These are phyloP conservation scores for Papilio polyxenes DNA, from an alignment of 1,140 invertebrate species.

Conservation along the genomic window DNA sequence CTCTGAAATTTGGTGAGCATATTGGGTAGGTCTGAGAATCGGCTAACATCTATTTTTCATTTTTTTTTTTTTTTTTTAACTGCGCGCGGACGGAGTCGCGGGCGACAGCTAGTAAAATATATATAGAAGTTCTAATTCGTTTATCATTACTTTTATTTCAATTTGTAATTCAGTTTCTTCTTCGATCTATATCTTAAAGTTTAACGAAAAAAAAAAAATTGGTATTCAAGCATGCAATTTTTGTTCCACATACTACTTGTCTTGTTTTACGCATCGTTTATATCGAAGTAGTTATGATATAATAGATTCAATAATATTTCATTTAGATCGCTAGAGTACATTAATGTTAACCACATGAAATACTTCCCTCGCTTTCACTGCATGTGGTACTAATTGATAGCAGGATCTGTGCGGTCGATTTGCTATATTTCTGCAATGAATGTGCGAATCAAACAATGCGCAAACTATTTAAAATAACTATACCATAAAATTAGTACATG, in stretches of 20 bases:
- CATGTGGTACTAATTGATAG: slow-evolving; percentile 31
- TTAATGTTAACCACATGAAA: slow-evolving; percentile 33
- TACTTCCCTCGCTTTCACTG: slow-evolving; percentile 29
- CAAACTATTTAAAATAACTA: background rate
- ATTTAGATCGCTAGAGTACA: slow-evolving; percentile 10
- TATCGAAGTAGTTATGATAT: background rate
- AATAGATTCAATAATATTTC: background rate
- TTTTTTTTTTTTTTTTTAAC: too few species aligned
- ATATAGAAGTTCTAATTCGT: background rate
- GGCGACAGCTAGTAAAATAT: too few species aligned
- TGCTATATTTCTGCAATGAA: slow-evolving; percentile 21
- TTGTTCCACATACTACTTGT: background rate
- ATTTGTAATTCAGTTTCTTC: too few species aligned
- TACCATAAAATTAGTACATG: background rate
- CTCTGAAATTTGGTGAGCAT: too few species aligned
- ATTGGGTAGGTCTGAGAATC: too few species aligned
- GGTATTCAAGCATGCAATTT: too few species aligned
- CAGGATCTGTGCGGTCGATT: slow-evolving; percentile 30
- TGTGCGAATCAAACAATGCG: background rate
- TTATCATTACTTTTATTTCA: too few species aligned
- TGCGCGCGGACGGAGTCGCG: too few species aligned
- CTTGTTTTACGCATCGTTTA: background rate
- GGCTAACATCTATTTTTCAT: too few species aligned
- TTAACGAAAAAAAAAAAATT: too few species aligned
- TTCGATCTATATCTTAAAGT: too few species aligned